A percentile compares a stretch with the other conserved stretches of the same genome.
phyloP scores from a whole-genome alignment of 2,888 invertebrate species.

The Eupithecia dodoneata region DNA sequence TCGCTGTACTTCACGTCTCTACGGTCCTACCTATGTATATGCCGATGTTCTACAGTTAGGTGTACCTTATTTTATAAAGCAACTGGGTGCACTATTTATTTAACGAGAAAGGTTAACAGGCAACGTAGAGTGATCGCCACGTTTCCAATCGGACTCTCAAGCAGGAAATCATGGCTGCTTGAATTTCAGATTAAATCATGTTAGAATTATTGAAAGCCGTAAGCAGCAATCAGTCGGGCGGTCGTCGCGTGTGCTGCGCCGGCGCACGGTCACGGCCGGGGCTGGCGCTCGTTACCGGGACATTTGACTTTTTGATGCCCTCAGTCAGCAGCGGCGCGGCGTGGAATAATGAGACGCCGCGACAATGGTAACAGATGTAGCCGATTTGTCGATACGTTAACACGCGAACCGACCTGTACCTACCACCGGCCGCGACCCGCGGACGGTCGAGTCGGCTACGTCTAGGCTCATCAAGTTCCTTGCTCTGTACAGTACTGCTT shows the following conservation, averaged over 20 bases:
- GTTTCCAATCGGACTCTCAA: constrained; percentile 24
- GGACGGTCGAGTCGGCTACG: not conserved
- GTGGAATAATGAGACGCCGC: constrained; percentile 56
- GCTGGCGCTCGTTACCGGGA: constrained; percentile 49
- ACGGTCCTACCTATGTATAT: not conserved
- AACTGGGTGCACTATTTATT: not conserved
- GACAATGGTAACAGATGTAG: constrained; percentile 49
- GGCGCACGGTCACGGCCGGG: constrained; percentile 41
- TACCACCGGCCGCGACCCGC: not conserved
- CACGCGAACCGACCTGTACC: constrained; percentile 41
- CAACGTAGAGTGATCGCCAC: not conserved
- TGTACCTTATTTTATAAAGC: not conserved
- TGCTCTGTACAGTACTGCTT: too few relatives aligned
- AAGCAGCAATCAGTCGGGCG: constrained; percentile 22
- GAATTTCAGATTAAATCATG: constrained; percentile 29
- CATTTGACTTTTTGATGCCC: constrained; percentile 50
- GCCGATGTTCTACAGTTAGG: too few relatives aligned
- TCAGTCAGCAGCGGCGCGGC: constrained; percentile 32
- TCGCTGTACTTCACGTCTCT: not conserved
- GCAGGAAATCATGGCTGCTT: constrained; percentile 35
- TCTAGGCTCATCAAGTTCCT: not conserved
- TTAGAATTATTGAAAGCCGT: constrained; percentile 19
- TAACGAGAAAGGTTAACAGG: constrained; percentile 1
- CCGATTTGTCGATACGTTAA: constrained; percentile 47
- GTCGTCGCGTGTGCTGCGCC: constrained; percentile 35